Percentiles rank a stretch among this genome's conserved stretches.
phyloP scores from a whole-genome alignment of 2,797 vertebrate species.

The Aeoliscus strigatus region DNA sequence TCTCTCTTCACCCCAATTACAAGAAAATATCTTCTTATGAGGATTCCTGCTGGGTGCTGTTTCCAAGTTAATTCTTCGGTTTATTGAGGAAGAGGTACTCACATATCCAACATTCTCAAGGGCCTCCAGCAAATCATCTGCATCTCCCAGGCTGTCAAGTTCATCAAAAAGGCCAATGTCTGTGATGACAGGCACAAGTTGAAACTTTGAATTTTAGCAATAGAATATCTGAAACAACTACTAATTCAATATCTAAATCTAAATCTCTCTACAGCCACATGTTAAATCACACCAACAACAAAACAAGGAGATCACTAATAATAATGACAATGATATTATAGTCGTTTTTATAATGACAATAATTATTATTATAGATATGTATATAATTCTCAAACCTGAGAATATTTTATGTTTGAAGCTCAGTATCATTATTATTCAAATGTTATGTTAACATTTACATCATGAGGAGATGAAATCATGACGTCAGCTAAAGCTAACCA shows the following conservation, averaged over 20 bases:
- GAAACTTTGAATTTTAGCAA: background rate
- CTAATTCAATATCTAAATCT: no score
- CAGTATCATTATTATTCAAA: no score
- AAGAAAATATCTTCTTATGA: no score
- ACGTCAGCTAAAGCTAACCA: slow-evolving; percentile 4
- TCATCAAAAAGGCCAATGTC: slow-evolving; percentile 89
- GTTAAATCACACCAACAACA: no score
- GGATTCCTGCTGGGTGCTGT: background rate
- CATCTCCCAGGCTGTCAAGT: slow-evolving; percentile 77
- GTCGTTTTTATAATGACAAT: no score
- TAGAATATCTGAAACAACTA: background rate
- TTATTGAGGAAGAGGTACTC: slow-evolving; percentile 39
- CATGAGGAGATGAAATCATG: slow-evolving; percentile 47
- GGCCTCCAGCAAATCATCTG: slow-evolving; percentile 74
- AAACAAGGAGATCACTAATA: no score
- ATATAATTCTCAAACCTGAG: no score
- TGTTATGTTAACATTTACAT: background rate
- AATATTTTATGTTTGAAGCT: no score
- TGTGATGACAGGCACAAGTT: slow-evolving; percentile 43
- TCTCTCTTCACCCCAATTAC: no score
- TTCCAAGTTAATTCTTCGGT: background rate
- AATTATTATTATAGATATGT: no score
- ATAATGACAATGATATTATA: no score
- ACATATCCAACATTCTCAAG: slow-evolving; percentile 70
- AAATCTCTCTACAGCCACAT: no score